Evolutionary conservation across 2,888 invertebrate species (phyloP), one percentile per base, ranked within the genome.

Genomic region (Pseudanteris insignis): DNA sequence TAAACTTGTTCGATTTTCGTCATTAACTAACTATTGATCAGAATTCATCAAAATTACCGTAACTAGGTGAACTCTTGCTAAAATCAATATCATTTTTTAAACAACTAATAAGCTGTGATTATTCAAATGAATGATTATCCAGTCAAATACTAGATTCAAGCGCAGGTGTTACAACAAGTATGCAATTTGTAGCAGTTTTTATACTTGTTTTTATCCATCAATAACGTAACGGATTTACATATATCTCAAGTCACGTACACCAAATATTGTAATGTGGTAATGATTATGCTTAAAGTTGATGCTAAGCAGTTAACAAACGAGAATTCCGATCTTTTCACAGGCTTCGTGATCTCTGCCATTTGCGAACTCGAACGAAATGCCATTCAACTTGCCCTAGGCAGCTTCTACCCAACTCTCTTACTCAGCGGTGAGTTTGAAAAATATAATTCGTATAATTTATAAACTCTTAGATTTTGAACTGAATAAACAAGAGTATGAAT

Each of bases 331-430:
- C 26, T 26, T n/a, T 26, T 26, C 8, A 2, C 67, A 86, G 86
- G 86, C 53, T 93, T 96, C 81, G 89, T 96, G 34, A 94, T 96
- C 71, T 95, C 95, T 0, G 91, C 94, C 0, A 87, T 94, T 26
- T 95, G 95, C 82, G 93, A 93, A 76, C 83, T 94, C 63, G 96
- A 96, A 79, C 85, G 93, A 36, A 94, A 94, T 81, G 95, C 96
- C 28, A 95, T 96, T 76, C 95, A 96, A 74, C 81, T 94, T 64
- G 93, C 96, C 0, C 84, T 96, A 10, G 96, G 96, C 34, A 94
- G 95, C 32, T 95, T 96, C 83, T 96, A 96, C 82, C 96, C 96
- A 11, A 94, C 94, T 10, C 84, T 96, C 11, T 82, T 96, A 51
- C 86, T 96, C 34, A 94, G 94, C 70, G 86, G 87, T 86, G 78